A percentile compares a stretch with the other conserved stretches of the same genome.
phyloP scores from a whole-genome alignment of 2,888 invertebrate species.

The Cryptus armator region DNA sequence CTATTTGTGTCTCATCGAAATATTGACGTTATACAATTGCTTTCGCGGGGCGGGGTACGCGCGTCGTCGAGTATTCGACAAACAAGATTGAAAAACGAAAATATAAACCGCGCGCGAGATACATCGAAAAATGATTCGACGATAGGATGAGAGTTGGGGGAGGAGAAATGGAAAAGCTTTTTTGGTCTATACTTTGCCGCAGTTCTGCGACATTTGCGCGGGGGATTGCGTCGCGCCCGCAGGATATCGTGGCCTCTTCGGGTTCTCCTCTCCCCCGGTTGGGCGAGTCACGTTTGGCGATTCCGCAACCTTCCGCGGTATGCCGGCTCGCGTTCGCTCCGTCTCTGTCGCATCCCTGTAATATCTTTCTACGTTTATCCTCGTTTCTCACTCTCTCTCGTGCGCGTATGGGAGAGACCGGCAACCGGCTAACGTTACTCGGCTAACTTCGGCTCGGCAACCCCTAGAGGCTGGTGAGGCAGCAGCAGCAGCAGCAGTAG shows the following conservation, averaged over 20 bases:
- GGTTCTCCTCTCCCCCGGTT: constrained; percentile 16
- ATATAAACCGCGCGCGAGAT: not conserved
- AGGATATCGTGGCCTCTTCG: constrained; percentile 14
- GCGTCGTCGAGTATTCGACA: not conserved
- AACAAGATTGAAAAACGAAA: not conserved
- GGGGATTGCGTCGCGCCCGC: constrained; percentile 3
- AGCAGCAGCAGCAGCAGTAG: constrained; percentile 40
- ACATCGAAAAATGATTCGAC: not conserved
- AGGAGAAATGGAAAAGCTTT: not conserved
- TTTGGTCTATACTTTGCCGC: constrained; percentile 1
- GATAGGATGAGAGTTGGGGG: not conserved
- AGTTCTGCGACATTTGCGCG: constrained; percentile 39
- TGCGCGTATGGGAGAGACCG: constrained; percentile 16
- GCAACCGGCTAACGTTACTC: constrained; percentile 28
- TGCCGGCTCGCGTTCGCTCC: not conserved
- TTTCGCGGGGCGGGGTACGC: not conserved
- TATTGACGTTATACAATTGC: not conserved
- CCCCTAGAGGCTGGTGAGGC: constrained; percentile 31
- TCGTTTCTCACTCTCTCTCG: constrained; percentile 35
- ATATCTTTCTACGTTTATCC: constrained; percentile 41
- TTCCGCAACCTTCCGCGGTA: constrained; percentile 29
- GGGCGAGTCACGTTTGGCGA: constrained; percentile 39
- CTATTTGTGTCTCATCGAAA: not conserved
- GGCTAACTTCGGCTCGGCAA: constrained; percentile 46
- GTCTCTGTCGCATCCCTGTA: constrained; percentile 23